These are phyloP conservation scores for Theonella swinhoei DNA, from an alignment of 37 sponge, comb jelly and placozoan genomes.

Conservation along the genomic window DNA sequence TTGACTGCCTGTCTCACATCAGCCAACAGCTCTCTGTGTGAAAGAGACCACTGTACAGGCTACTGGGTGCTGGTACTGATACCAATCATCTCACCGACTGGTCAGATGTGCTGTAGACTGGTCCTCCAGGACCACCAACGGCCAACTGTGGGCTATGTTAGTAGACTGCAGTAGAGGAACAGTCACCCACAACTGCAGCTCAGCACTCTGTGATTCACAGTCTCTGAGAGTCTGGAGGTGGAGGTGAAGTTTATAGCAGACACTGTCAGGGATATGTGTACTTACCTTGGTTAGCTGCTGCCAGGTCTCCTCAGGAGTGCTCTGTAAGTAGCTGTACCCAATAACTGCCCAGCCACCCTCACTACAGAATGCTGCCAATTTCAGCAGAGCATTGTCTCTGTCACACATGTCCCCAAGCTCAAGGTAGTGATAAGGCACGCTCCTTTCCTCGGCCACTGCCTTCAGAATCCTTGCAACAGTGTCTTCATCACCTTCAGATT, in stretches of 20 bases:
- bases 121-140: background rate
- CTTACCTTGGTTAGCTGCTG: background rate
- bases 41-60: too few species aligned
- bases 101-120: too few species aligned
- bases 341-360: slow-evolving; percentile 28
- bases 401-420: background rate
- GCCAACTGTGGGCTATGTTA: background rate
- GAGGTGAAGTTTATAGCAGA: background rate
- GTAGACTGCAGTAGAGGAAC: slow-evolving; percentile 1
- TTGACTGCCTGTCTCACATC: background rate
- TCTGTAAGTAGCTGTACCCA: slow-evolving; percentile 14
- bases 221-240: background rate
- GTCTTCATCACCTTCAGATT: background rate
- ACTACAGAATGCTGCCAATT: background rate
- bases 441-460: background rate
- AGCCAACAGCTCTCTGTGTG: background rate
- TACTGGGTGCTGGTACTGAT: too few species aligned
- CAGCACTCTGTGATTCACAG: background rate
- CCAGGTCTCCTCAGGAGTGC: background rate
- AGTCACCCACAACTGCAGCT: slow-evolving; percentile 19
- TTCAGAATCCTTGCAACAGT: background rate
- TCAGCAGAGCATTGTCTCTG: background rate
- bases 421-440: background rate
- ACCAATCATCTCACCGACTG: background rate
- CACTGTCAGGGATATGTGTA: background rate